These are phyloP conservation scores for Prosopocoilus inquinatus DNA, from an alignment of 2,888 invertebrate genomes.

Conservation along the genomic window DNA sequence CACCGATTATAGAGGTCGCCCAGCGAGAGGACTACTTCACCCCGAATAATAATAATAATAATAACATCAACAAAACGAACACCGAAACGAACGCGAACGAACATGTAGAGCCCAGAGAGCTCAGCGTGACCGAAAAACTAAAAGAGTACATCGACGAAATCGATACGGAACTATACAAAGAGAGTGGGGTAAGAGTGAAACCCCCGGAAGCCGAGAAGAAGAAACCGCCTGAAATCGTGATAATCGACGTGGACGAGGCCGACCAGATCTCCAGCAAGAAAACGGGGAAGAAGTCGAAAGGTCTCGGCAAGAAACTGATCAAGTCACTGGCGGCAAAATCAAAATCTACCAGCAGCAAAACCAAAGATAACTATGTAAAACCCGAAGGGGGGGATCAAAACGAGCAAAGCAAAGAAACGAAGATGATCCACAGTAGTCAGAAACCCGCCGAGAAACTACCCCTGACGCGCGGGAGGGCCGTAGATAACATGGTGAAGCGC, in stretches of 20 bases:
- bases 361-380: conserved; percentile 44
- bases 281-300: conserved; percentile 25
- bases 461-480: conserved; percentile 69
- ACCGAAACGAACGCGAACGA: conserved; percentile 21
- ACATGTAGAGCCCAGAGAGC: conserved; percentile 4
- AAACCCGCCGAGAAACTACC: conserved; percentile 67
- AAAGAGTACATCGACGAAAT: conserved; percentile 46
- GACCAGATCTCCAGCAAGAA: conserved; percentile 35
- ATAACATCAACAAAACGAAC: conserved; percentile 26
- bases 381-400: conserved; percentile 55
- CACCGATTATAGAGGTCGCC: conserved; percentile 77
- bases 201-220: conserved; percentile 27
- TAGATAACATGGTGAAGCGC: conserved; percentile 74
- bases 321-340: conserved; percentile 34
- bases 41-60: conserved; percentile 30
- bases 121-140: conserved; percentile 43
- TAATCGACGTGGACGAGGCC: conserved; percentile 49
- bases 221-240: conserved; percentile 38
- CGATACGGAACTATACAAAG: conserved; percentile 42
- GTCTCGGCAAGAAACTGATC: conserved; percentile 30
- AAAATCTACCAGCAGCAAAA: background rate
- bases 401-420: conserved; percentile 36
- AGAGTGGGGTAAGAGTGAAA: conserved; percentile 37
- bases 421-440: conserved; percentile 73
- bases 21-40: conserved; percentile 69